A percentile compares a stretch with the other conserved stretches of the same genome.
Conservation (phyloP, 2,888 invertebrate species). For the Camponotus fellah region DNA sequence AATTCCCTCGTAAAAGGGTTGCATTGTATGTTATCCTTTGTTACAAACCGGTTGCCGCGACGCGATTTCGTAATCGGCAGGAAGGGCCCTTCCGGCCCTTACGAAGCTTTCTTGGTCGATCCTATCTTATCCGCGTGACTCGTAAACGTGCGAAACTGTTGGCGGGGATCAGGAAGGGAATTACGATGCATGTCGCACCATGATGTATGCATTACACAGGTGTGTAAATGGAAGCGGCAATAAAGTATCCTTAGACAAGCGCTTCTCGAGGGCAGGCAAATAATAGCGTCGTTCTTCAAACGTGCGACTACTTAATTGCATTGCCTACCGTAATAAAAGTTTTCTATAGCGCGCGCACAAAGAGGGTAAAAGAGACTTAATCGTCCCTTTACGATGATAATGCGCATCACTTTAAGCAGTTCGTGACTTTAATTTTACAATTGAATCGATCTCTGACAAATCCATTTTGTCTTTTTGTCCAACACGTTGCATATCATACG, state of each 20-base stretch:
- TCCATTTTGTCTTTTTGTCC: neutral
- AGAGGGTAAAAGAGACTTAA: neutral
- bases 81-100: slow-evolving; percentile 59
- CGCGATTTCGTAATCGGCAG: slow-evolving; percentile 53
- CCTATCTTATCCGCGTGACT: slow-evolving; percentile 51
- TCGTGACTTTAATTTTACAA: neutral
- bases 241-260: slow-evolving; percentile 24
- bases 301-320: slow-evolving; percentile 27
- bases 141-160: slow-evolving; percentile 52
- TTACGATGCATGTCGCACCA: slow-evolving; percentile 62
- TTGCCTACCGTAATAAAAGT: neutral
- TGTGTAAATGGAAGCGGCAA: slow-evolving; percentile 45
- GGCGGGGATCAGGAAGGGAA: slow-evolving; percentile 59
- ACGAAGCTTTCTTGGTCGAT: slow-evolving; percentile 52
- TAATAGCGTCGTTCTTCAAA: slow-evolving; percentile 3
- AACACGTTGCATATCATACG: neutral
- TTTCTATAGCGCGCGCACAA: neutral
- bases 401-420: neutral
- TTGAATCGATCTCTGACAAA: neutral
- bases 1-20: slow-evolving; percentile 28
- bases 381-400: neutral
- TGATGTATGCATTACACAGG: slow-evolving; percentile 56
- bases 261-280: slow-evolving; percentile 34
- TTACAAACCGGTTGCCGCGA: slow-evolving; percentile 46
- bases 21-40: slow-evolving; percentile 44